These are phyloP conservation scores for Patella vulgata DNA, from an alignment of 1,140 invertebrate genomes.

Conservation along the genomic window DNA sequence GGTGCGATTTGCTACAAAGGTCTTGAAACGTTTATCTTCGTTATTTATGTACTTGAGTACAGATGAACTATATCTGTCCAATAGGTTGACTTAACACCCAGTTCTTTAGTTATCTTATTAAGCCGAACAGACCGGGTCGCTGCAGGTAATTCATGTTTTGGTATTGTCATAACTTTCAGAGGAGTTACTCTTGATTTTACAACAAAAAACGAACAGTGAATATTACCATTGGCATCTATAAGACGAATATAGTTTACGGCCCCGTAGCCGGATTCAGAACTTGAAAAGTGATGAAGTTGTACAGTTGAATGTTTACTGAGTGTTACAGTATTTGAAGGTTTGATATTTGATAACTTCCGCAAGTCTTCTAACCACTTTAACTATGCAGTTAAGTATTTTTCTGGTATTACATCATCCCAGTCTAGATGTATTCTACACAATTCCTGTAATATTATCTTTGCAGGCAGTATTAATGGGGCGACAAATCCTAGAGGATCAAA, in stretches of 20 bases:
- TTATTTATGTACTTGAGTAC: conserved; percentile 26
- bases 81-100: conserved; percentile 20
- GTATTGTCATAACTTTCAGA: conserved; percentile 26
- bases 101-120: conserved; percentile 16
- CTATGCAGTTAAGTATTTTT: conserved; percentile 10
- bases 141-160: conserved; percentile 28
- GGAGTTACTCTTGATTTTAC: conserved; percentile 37
- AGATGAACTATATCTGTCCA: conserved; percentile 31
- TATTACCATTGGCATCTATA: conserved; percentile 1
- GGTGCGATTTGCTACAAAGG: conserved; percentile 19
- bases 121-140: conserved; percentile 26
- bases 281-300: conserved; percentile 43
- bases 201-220: conserved; percentile 36
- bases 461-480: conserved; percentile 29
- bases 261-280: conserved; percentile 36
- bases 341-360: conserved; percentile 4
- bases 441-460: conserved; percentile 38
- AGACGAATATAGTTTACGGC: conserved; percentile 38
- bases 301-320: conserved; percentile 21
- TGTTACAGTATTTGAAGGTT: conserved; percentile 11
- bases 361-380: conserved; percentile 22
- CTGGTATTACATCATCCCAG: conserved; percentile 31
- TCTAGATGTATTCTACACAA: conserved; percentile 26
- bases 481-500: conserved; percentile 45
- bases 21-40: conserved; percentile 16